Percentiles rank a stretch among this genome's conserved stretches.
Evolutionary conservation across 2,113 vertebrate genomes (phyloP).

Genomic region (Collichthys lucidus): DNA sequence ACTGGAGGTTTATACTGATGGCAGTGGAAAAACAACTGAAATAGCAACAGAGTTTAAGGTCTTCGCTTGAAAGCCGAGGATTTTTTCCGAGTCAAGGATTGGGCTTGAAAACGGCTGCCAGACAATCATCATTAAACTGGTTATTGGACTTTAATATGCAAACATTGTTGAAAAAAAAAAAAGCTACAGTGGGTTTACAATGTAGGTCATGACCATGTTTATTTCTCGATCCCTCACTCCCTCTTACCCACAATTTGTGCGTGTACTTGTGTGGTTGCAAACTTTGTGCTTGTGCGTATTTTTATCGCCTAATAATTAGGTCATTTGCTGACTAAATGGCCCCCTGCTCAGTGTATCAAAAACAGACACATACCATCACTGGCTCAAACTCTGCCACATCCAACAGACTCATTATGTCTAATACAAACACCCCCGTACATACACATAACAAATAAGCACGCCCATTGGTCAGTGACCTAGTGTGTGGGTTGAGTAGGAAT

Average conservation of each 20-base stretch:
- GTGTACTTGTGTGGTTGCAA: conserved; percentile 41
- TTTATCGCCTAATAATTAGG: conserved; percentile 48
- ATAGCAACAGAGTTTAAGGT: conserved; percentile 54
- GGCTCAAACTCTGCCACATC: conserved; percentile 45
- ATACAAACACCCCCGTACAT: conserved; percentile 54
- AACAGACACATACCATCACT: conserved; percentile 42
- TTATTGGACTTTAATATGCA: conserved; percentile 48
- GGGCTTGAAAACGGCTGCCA: conserved; percentile 45
- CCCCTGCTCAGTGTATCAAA: conserved; percentile 31
- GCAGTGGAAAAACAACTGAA: conserved; percentile 78
- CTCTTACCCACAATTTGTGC: neutral
- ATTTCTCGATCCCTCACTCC: conserved; percentile 8
- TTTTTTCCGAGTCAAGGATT: conserved; percentile 51
- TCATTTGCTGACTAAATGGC: conserved; percentile 40
- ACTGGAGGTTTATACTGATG: conserved; percentile 66
- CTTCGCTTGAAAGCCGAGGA: conserved; percentile 53
- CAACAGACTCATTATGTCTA: conserved; percentile 53
- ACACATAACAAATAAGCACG: conserved; percentile 59
- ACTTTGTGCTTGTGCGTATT: conserved; percentile 21
- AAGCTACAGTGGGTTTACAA: conserved; percentile 33
- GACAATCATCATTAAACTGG: conserved; percentile 53
- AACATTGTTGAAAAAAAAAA: conserved; percentile 20
- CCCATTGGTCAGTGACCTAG: conserved; percentile 57
- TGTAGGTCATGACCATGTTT: conserved; percentile 17
- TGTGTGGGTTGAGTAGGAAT: conserved; percentile 76